Conservation (phyloP, 2,888 invertebrate species). For the Pristionchus exspectatus region DNA sequence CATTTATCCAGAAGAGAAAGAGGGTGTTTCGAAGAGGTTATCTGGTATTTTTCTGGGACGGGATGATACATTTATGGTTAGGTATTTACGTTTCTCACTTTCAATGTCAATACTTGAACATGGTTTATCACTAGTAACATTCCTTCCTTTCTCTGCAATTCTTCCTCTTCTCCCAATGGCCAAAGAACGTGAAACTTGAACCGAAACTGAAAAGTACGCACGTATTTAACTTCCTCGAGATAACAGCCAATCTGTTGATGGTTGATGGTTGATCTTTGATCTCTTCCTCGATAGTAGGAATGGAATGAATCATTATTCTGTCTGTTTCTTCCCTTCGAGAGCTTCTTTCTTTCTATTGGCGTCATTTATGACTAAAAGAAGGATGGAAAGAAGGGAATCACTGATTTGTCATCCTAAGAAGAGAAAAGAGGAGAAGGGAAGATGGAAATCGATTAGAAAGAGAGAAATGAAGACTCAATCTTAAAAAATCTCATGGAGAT, state of each 20-base stretch:
- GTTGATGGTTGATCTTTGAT: constrained; percentile 7
- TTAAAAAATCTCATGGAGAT: not conserved
- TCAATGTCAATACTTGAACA: not conserved
- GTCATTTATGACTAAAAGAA: constrained; percentile 13
- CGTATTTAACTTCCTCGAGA: not conserved
- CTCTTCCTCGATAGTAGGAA: not conserved
- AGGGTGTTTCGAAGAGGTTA: too few relatives aligned
- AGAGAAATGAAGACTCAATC: not conserved
- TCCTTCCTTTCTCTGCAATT: not conserved
- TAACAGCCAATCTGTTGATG: not conserved
- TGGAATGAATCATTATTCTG: not conserved
- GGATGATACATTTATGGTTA: not conserved
- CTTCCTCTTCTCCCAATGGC: not conserved
- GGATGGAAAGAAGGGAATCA: not conserved
- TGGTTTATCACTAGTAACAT: not conserved
- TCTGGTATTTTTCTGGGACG: too few relatives aligned
- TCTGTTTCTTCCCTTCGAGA: not conserved
- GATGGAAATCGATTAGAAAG: not conserved
- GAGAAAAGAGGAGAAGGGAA: not conserved
- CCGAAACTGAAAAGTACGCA: constrained; percentile 2
- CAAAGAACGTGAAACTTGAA: not conserved
- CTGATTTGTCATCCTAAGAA: constrained; percentile 20
- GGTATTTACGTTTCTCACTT: too few relatives aligned
- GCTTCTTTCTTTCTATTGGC: not conserved
- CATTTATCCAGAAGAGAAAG: too few relatives aligned